Conservation (phyloP, 92 coral and sea anemone species). For the Epizoanthus rinbou region DNA sequence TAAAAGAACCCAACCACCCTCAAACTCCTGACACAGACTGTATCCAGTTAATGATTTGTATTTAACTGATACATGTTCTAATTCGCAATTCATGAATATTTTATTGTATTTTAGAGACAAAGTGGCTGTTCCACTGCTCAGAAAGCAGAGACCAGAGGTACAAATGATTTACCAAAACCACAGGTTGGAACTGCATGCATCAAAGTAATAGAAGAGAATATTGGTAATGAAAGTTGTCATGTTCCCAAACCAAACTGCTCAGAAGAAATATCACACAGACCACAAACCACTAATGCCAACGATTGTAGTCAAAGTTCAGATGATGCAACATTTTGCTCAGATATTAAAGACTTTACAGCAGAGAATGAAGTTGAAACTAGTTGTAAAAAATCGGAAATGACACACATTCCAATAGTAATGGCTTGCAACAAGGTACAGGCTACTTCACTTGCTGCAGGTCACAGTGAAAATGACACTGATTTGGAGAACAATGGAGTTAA, state of each 20-base stretch:
- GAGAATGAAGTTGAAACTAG: background rate
- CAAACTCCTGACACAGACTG: no score
- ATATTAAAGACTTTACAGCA: background rate
- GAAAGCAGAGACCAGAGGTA: slow-evolving; percentile 4
- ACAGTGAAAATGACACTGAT: no score
- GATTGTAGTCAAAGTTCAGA: background rate
- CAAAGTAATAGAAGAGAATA: background rate
- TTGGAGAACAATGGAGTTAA: background rate
- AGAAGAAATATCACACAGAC: background rate
- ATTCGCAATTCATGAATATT: background rate
- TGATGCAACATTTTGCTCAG: background rate
- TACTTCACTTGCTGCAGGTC: no score
- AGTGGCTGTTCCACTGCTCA: background rate
- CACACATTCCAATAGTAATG: background rate
- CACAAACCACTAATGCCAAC: slow-evolving; percentile 10
- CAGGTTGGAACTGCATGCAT: background rate
- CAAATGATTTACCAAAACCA: background rate
- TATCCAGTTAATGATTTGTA: background rate
- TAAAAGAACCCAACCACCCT: no score
- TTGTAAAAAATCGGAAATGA: background rate
- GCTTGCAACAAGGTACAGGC: background rate
- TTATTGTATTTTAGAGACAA: background rate
- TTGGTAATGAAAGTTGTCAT: background rate
- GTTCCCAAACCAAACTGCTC: background rate
- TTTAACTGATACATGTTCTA: background rate